Evolutionary conservation across 2,113 vertebrate genomes (phyloP).

Genomic region (Onychostruthus taczanowskii): DNA sequence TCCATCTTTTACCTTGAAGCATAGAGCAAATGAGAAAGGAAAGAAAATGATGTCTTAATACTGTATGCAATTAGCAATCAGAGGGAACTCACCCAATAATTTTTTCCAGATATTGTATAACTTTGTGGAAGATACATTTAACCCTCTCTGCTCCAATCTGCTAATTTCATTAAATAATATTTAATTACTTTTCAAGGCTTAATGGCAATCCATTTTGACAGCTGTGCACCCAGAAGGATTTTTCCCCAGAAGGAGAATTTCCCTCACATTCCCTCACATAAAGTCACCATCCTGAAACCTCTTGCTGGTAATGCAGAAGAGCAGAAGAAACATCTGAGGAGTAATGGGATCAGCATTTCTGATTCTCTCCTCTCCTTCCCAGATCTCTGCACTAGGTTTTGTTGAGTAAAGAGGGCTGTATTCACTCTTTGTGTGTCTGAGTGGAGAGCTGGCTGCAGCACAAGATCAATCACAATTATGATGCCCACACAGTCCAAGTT

Average conservation of each 20-base stretch:
- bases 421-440: background rate
- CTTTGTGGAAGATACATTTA: background rate
- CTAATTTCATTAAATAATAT: background rate
- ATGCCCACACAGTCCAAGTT: background rate
- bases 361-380: background rate
- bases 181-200: background rate
- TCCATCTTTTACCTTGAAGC: slow-evolving; percentile 46
- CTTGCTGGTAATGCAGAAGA: background rate
- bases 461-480: background rate
- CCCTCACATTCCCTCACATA: background rate
- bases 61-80: background rate
- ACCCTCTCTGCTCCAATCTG: background rate
- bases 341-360: background rate
- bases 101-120: background rate
- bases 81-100: background rate
- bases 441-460: background rate
- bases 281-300: background rate
- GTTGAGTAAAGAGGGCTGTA: background rate
- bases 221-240: background rate
- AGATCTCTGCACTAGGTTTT: background rate
- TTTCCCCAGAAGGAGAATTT: background rate
- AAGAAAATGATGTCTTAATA: slow-evolving; percentile 24
- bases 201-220: background rate
- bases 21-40: background rate
- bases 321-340: background rate